These are phyloP conservation scores for Bungarus multicinctus DNA, from an alignment of 2,113 vertebrate species.

Conservation along the genomic window DNA sequence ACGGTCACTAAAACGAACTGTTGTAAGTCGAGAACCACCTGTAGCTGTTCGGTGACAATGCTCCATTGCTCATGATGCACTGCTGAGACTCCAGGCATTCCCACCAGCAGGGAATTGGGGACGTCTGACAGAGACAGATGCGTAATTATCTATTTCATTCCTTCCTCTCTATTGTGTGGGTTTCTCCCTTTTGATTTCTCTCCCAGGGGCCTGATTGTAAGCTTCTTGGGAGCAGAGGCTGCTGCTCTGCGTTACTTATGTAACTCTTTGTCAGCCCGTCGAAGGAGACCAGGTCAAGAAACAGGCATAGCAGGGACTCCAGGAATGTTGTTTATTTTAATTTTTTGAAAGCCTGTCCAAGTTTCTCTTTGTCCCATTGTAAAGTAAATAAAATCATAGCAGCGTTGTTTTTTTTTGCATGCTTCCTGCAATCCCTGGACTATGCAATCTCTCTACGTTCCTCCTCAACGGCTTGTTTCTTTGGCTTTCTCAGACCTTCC, in stretches of 20 bases:
- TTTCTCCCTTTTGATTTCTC: neutral
- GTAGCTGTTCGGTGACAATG: neutral
- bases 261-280: neutral
- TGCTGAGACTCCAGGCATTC: neutral
- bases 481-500: neutral
- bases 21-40: too few species aligned
- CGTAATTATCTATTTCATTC: neutral
- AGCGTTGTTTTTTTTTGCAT: neutral
- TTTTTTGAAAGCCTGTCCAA: neutral
- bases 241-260: neutral
- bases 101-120: neutral
- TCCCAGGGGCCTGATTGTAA: neutral
- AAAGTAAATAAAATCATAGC: neutral
- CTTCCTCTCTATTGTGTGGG: neutral
- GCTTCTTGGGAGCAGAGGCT: neutral
- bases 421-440: neutral
- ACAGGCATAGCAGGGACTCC: neutral
- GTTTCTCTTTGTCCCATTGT: neutral
- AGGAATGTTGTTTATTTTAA: neutral
- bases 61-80: neutral
- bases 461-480: neutral
- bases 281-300: neutral
- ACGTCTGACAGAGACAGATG: too few species aligned
- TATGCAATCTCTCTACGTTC: neutral
- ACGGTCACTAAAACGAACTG: too few species aligned